Evolutionary conservation across 1,140 invertebrate genomes (phyloP).

Genomic region (Cotesia vestalis): DNA sequence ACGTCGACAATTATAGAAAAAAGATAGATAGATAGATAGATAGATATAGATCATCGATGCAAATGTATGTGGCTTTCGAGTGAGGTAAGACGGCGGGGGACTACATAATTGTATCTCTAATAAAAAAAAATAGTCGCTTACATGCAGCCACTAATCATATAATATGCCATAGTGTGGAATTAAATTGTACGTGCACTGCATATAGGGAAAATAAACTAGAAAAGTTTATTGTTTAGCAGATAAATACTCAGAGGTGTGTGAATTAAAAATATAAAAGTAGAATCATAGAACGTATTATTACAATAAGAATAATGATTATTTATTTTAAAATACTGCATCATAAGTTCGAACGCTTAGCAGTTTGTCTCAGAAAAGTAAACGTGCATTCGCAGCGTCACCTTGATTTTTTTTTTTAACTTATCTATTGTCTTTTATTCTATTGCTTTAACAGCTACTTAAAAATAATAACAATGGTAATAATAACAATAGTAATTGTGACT

Average conservation of each 20-base stretch:
- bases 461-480: slow-evolving; percentile 16
- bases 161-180: not conserved
- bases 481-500: not conserved
- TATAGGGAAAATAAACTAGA: not conserved
- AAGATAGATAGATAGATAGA: too few relatives aligned
- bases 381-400: slow-evolving; percentile 3
- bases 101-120: not conserved
- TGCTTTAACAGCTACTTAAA: not conserved
- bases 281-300: slow-evolving; percentile 9
- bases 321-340: not conserved
- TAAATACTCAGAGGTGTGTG: not conserved
- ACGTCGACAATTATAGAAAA: slow-evolving; percentile 45
- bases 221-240: not conserved
- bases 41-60: slow-evolving; percentile 8
- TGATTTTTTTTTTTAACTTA: too few relatives aligned
- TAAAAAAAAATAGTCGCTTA: not conserved
- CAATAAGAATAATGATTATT: not conserved
- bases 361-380: slow-evolving; percentile 4
- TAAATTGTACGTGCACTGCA: slow-evolving; percentile 7
- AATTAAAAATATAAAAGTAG: not conserved
- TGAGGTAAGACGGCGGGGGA: not conserved
- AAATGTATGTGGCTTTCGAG: slow-evolving; percentile 1
- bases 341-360: not conserved
- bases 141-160: not conserved
- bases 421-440: slow-evolving; percentile 2